Conservation (phyloP, 2,888 invertebrate genomes). For the Azorinus chamasolen region DNA sequence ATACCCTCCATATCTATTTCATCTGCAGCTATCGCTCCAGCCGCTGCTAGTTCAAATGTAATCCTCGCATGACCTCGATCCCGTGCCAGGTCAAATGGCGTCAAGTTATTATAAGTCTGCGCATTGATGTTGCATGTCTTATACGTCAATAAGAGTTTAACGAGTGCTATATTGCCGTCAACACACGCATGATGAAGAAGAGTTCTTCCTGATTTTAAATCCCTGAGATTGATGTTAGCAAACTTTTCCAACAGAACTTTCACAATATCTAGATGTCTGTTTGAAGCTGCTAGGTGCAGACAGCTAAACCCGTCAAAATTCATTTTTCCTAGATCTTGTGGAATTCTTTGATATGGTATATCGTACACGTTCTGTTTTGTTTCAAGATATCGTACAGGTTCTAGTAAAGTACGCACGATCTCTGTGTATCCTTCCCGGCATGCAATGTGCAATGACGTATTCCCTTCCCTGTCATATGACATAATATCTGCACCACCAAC, state of each 20-base stretch:
- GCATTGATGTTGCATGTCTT: slow-evolving; percentile 24
- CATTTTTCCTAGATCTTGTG: slow-evolving; percentile 32
- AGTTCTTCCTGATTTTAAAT: slow-evolving; percentile 47
- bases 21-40: too few species aligned
- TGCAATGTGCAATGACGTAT: slow-evolving; percentile 60
- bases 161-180: slow-evolving; percentile 23
- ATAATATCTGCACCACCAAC: slow-evolving; percentile 41
- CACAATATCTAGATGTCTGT: slow-evolving; percentile 33
- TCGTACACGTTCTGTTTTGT: slow-evolving; percentile 43
- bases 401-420: slow-evolving; percentile 24
- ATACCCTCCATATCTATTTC: too few species aligned
- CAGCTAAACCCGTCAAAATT: slow-evolving; percentile 53
- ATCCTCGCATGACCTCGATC: slow-evolving; percentile 10
- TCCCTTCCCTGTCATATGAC: slow-evolving; percentile 48
- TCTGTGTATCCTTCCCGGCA: slow-evolving; percentile 26
- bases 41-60: too few species aligned
- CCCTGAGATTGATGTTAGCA: slow-evolving; percentile 43
- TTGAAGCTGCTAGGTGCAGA: slow-evolving; percentile 42
- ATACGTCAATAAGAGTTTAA: slow-evolving; percentile 22
- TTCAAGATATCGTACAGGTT: slow-evolving; percentile 46
- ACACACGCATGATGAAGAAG: slow-evolving; percentile 45
- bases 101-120: slow-evolving; percentile 40
- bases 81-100: slow-evolving; percentile 38
- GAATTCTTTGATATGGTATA: slow-evolving; percentile 49
- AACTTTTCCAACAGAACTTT: slow-evolving; percentile 30